Percentiles rank a stretch among this genome's conserved stretches.
Conservation (phyloP, 2,888 invertebrate genomes). For the Ametastegia equiseti region DNA sequence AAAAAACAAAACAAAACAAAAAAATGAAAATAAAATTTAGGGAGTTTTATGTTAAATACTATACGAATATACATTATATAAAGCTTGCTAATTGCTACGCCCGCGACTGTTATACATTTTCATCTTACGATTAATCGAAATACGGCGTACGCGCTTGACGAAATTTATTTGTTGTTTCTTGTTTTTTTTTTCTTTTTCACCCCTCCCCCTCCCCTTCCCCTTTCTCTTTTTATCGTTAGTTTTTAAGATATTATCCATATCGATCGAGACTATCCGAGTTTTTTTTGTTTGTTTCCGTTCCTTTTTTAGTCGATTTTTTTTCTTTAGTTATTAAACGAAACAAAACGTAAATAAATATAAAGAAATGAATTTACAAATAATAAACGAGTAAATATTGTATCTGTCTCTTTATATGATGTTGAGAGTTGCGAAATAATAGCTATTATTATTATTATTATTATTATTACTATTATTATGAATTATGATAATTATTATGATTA, state of each 20-base stretch:
- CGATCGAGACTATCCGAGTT: conserved; percentile 65
- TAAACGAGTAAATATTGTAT: conserved; percentile 62
- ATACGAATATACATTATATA: conserved; percentile 18
- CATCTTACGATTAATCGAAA: conserved; percentile 47
- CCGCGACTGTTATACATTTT: conserved; percentile 19
- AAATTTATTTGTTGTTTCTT: conserved; percentile 64
- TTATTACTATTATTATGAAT: conserved; percentile 65
- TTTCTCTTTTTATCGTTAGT: conserved; percentile 62
- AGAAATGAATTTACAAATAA: conserved; percentile 52
- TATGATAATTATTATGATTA: conserved; percentile 49
- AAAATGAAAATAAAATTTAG: not conserved
- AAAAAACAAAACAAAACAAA: not conserved
- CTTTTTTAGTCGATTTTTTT: no score
- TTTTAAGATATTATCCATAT: conserved; percentile 66
- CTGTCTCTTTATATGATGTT: conserved; percentile 68
- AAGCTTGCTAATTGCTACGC: conserved; percentile 37
- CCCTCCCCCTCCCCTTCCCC: not conserved
- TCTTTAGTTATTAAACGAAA: no score
- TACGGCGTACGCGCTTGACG: conserved; percentile 59
- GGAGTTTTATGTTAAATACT: not conserved
- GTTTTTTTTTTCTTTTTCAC: not conserved
- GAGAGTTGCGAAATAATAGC: conserved; percentile 70
- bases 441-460: conserved; percentile 68
- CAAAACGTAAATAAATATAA: conserved; percentile 55
- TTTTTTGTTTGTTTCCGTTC: conserved; percentile 67